Evolutionary conservation across 2,888 invertebrate species (phyloP).

Genomic region (Nipponacmea schrenckii): DNA sequence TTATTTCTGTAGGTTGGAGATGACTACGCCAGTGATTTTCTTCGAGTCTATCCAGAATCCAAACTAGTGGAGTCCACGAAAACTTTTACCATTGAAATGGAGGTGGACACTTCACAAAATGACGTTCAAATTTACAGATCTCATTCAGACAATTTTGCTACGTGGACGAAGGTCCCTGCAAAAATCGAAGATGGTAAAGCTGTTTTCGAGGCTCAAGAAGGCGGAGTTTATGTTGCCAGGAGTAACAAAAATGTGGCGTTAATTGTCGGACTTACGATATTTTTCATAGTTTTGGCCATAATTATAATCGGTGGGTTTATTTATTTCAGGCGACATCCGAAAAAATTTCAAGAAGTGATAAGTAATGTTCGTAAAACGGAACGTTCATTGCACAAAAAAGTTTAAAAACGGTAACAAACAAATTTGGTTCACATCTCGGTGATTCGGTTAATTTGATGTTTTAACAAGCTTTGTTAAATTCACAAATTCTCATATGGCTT

Average conservation of each 20-base stretch:
- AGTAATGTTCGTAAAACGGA: constrained; percentile 35
- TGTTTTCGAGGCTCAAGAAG: constrained; percentile 43
- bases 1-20: constrained; percentile 48
- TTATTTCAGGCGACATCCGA: constrained; percentile 56
- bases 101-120: constrained; percentile 35
- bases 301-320: constrained; percentile 45
- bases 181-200: constrained; percentile 44
- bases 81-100: constrained; percentile 39
- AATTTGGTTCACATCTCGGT: not conserved
- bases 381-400: constrained; percentile 37
- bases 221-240: constrained; percentile 60
- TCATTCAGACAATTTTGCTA: constrained; percentile 38
- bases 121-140: constrained; percentile 49
- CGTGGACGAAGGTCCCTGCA: constrained; percentile 48
- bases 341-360: constrained; percentile 44
- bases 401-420: constrained; percentile 20
- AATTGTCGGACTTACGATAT: constrained; percentile 54
- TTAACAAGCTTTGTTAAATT: too few relatives aligned
- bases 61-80: constrained; percentile 32
- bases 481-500: too few relatives aligned
- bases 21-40: constrained; percentile 57
- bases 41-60: constrained; percentile 51
- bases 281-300: constrained; percentile 43
- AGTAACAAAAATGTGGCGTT: constrained; percentile 42
- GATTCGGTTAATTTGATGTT: not conserved